phyloP scores from a whole-genome alignment of 2,888 invertebrate species.

The Herminia tarsipennalis region DNA sequence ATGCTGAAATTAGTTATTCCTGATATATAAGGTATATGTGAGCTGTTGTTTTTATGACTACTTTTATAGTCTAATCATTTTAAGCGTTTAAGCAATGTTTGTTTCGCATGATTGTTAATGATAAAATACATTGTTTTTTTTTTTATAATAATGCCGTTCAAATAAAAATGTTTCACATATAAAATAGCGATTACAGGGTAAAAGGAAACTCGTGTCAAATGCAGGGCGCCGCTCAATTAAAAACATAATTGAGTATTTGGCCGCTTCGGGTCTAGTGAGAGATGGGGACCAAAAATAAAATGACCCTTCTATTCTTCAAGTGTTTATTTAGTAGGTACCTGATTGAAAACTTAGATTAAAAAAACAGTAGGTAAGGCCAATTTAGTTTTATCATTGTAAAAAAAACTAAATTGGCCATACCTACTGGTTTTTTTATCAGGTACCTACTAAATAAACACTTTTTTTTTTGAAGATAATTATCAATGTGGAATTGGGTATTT shows the following conservation, averaged over 20 bases:
- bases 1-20: conserved; percentile 23
- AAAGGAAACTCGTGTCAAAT: conserved; percentile 61
- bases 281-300: conserved; percentile 32
- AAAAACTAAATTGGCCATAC: too few species aligned
- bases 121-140: too few species aligned
- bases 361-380: too few species aligned
- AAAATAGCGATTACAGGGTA: conserved; percentile 40
- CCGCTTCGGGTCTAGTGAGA: conserved; percentile 12
- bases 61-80: conserved; percentile 12
- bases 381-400: too few species aligned
- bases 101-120: neutral
- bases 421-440: too few species aligned
- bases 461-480: too few species aligned
- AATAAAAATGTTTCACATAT: conserved; percentile 39
- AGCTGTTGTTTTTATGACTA: conserved; percentile 18
- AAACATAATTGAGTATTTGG: conserved; percentile 76
- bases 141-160: neutral
- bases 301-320: conserved; percentile 49
- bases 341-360: conserved; percentile 18
- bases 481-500: too few species aligned
- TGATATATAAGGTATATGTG: conserved; percentile 23
- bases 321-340: conserved; percentile 37
- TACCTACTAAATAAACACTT: too few species aligned
- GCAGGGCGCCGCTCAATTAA: conserved; percentile 73
- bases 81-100: neutral